Base-by-base conservation (phyloP, 30 jellyfish, hydroid and myxozoan species). In the Calvadosia cruxmelitensis region DNA sequence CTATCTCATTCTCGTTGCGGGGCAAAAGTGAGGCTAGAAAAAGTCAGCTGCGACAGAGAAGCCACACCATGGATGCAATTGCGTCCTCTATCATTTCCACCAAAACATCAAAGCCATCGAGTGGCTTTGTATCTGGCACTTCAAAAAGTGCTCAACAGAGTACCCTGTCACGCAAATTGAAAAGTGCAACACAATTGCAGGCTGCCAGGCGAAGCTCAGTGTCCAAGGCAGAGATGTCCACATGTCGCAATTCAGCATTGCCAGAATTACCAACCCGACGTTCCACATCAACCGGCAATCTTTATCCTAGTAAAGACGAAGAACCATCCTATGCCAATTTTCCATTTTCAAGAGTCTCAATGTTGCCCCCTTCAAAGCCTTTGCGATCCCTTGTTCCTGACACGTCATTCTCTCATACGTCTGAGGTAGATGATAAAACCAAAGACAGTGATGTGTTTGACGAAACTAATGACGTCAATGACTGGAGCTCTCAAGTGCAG, bases 281-380 rank as follows among this genome's bases (percentile, higher is more conserved):
- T 10, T 10, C 57, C 20, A 5, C 20, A 42, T 42, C 57, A 42
- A 42, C 57, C 10, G 57, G 10, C 20, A 20, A 42, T 42, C 15
- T 42, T 42, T 42, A 10, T 42, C 10, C 57, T 5, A 5, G 10
- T 42, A 5, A 10, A 5, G 20, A 42, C 1, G 82, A 71, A 76
- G 86, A 64, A 77, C 81, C 80, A 31, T 65, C 78, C 26, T 86
- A 79, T 70, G 79, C 68, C 33, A 86, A 79, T 63, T 86, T 50
- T 35, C 96, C 96, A 1, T 82, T 79, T 27, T 79, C 96, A 27
- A 78, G 79, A 66, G 31, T 28, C 0, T 57, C 66, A 20, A 25
- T 63, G 27, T 81, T 53, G 36, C 73, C 74, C 29, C 96, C 96
- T 2, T 23, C 53, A 50, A 86, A 86, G 30, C 96, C 96, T 1